phyloP scores from a whole-genome alignment of 2,888 invertebrate species.

The Phengaris alcon region DNA sequence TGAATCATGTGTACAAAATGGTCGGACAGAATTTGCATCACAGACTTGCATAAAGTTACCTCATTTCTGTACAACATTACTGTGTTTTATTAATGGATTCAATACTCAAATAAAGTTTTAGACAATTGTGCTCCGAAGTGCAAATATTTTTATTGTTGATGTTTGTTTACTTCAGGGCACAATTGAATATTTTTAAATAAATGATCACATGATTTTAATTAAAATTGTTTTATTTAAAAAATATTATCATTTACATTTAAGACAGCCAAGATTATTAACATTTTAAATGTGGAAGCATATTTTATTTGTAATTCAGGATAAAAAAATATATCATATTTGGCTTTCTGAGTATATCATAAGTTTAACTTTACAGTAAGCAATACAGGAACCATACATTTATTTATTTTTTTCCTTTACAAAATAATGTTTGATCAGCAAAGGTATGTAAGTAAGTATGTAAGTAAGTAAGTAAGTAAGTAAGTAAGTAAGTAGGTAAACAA shows the following conservation, averaged over 20 bases:
- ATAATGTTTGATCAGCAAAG: not conserved
- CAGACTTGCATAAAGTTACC: not conserved
- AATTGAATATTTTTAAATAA: not conserved
- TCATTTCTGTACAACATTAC: not conserved
- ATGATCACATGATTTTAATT: slow-evolving; percentile 2
- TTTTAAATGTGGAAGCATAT: slow-evolving; percentile 22
- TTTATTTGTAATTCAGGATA: slow-evolving; percentile 9
- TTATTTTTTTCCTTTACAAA: slow-evolving; percentile 18
- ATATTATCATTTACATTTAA: slow-evolving; percentile 25
- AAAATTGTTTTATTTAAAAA: slow-evolving; percentile 22
- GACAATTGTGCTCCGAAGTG: not conserved
- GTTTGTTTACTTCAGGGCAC: not conserved
- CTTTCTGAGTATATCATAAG: slow-evolving; percentile 3
- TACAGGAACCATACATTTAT: slow-evolving; percentile 5
- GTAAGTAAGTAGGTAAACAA: slow-evolving; percentile 18
- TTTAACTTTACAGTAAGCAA: not conserved
- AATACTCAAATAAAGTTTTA: not conserved
- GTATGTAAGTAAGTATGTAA: no score
- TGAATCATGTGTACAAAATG: no score
- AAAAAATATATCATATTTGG: slow-evolving; percentile 22
- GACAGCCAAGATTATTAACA: slow-evolving; percentile 18
- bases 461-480: no score
- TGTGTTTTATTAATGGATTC: not conserved
- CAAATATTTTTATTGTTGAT: not conserved
- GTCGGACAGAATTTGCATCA: no score